phyloP scores from a whole-genome alignment of 2,113 vertebrate species.

The Takifugu bimaculatus region DNA sequence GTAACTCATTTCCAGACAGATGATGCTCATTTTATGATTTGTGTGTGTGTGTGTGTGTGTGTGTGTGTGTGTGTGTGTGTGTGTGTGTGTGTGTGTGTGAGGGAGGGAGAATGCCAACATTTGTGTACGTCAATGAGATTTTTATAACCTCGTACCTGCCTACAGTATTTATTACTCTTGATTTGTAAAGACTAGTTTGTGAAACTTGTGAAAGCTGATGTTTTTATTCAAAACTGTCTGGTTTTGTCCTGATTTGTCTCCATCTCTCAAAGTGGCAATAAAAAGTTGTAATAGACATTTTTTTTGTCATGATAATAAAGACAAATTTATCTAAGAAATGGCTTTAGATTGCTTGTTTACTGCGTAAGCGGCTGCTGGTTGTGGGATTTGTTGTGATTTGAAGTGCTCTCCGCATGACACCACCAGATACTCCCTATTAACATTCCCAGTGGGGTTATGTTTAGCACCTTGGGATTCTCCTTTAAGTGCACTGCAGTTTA shows the following conservation, averaged over 20 bases:
- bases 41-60: slow-evolving; percentile 9
- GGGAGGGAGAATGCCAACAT: slow-evolving; percentile 5
- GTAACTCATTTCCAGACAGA: slow-evolving; percentile 25
- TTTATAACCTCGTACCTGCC: slow-evolving; percentile 53
- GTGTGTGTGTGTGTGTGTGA: background rate
- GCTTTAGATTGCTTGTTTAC: too few relatives aligned
- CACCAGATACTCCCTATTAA: slow-evolving; percentile 34
- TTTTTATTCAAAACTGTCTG: slow-evolving; percentile 56
- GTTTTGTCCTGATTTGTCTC: slow-evolving; percentile 47
- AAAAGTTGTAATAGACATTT: slow-evolving; percentile 55
- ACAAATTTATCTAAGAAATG: slow-evolving; percentile 62
- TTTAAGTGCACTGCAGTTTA: slow-evolving; percentile 45
- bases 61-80: background rate
- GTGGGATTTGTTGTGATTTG: too few relatives aligned
- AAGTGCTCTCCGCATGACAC: background rate
- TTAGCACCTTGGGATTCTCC: slow-evolving; percentile 40
- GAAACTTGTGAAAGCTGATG: slow-evolving; percentile 59
- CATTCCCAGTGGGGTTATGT: slow-evolving; percentile 57
- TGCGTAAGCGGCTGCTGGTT: too few relatives aligned
- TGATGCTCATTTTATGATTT: slow-evolving; percentile 32
- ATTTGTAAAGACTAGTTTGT: slow-evolving; percentile 64
- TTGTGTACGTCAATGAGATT: slow-evolving; percentile 25
- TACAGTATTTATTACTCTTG: slow-evolving; percentile 76
- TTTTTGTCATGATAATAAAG: slow-evolving; percentile 56
- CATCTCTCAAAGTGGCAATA: slow-evolving; percentile 62